A percentile compares a stretch with the other conserved stretches of the same genome.
Conservation (phyloP, 2,797 vertebrate genomes). For the Sebastolobus altivelis region DNA sequence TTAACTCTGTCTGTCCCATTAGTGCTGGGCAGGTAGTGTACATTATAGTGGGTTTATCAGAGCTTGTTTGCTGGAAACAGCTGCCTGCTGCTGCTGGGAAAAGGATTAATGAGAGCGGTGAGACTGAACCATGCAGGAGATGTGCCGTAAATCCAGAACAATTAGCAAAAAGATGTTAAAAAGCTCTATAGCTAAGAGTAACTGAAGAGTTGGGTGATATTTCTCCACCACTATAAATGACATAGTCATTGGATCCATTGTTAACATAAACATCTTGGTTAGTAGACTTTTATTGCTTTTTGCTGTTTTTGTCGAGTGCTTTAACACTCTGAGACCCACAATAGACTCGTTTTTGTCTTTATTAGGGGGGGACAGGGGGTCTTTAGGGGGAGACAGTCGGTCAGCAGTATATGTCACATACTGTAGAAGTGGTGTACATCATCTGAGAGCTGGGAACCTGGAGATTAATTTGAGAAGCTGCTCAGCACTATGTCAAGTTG, state of each 20-base stretch:
- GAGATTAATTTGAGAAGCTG: too few relatives aligned
- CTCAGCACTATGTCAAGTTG: too few relatives aligned
- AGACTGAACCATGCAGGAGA: constrained; percentile 8
- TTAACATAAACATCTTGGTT: background rate
- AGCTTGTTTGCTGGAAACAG: constrained; percentile 7
- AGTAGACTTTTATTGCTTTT: background rate
- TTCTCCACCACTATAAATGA: background rate
- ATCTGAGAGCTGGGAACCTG: too few relatives aligned
- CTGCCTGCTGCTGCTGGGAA: constrained; percentile 12
- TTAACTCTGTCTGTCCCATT: background rate
- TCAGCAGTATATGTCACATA: too few relatives aligned
- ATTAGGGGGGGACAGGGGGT: fast-evolving
- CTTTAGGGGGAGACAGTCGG: fast-evolving
- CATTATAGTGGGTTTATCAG: constrained; percentile 10
- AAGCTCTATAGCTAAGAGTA: background rate
- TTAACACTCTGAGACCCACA: background rate
- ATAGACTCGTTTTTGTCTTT: too few relatives aligned
- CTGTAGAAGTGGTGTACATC: too few relatives aligned
- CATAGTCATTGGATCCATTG: background rate
- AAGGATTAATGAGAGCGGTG: constrained; percentile 23
- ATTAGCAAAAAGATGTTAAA: constrained; percentile 3
- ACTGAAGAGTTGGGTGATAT: background rate
- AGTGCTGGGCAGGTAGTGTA: background rate
- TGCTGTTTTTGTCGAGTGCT: background rate
- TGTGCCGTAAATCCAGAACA: constrained; percentile 11